Conservation (phyloP, 2,797 vertebrate species). For the Epinephelus coioides region DNA sequence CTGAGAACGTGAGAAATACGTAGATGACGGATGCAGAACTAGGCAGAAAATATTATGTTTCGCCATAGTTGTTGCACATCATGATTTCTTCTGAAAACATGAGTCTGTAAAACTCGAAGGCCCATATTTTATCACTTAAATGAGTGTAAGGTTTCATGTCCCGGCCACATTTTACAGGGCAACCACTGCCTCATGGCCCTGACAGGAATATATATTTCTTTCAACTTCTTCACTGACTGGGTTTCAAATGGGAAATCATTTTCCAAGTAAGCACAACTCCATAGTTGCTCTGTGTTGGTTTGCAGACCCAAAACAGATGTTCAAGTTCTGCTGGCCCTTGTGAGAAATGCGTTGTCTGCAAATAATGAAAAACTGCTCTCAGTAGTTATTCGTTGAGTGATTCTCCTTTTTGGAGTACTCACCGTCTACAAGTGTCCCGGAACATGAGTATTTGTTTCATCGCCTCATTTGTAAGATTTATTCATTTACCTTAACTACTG, state of each 20-base stretch:
- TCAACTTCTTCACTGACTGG: conserved; percentile 61
- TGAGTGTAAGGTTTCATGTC: conserved; percentile 70
- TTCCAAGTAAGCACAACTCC: conserved; percentile 67
- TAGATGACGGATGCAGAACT: conserved; percentile 22
- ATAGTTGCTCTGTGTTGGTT: conserved; percentile 69
- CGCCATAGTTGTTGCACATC: conserved; percentile 61
- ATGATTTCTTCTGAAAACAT: conserved; percentile 64
- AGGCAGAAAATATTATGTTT: conserved; percentile 51
- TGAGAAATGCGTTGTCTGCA: conserved; percentile 70
- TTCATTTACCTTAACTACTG: conserved; percentile 26
- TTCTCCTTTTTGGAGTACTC: conserved; percentile 30
- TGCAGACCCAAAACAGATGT: conserved; percentile 82
- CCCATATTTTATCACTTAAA: conserved; percentile 78
- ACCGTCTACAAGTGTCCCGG: conserved; percentile 32
- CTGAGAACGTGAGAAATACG: conserved; percentile 32
- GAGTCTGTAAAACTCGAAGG: conserved; percentile 66
- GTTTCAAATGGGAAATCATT: conserved; percentile 80
- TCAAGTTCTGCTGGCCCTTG: conserved; percentile 51
- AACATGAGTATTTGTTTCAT: conserved; percentile 28
- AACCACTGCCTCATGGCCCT: conserved; percentile 49
- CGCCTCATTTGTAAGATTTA: not conserved
- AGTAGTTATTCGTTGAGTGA: conserved; percentile 55
- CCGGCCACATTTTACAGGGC: conserved; percentile 49
- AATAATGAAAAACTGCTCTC: conserved; percentile 63
- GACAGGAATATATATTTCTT: conserved; percentile 67